These are phyloP conservation scores for Meloe dianella DNA, from an alignment of 2,888 invertebrate species.

Conservation along the genomic window DNA sequence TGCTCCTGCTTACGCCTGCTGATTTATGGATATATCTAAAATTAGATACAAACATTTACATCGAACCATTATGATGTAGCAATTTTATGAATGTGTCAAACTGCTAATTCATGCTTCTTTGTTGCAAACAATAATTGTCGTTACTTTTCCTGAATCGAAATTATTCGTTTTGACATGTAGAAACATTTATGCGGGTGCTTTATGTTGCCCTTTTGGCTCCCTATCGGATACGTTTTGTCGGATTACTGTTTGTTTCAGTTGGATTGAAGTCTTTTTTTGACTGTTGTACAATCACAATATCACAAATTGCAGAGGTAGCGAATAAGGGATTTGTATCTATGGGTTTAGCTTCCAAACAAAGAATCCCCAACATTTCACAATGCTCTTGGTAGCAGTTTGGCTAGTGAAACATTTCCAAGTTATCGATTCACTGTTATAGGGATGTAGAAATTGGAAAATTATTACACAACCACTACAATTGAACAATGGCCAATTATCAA, in stretches of 20 bases:
- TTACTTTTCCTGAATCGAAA: too few species aligned
- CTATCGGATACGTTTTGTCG: slow-evolving; percentile 6
- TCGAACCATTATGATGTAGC: slow-evolving; percentile 32
- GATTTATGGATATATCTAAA: slow-evolving; percentile 42
- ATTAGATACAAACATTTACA: slow-evolving; percentile 31
- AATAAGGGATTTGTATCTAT: slow-evolving; percentile 55
- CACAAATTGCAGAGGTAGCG: slow-evolving; percentile 51
- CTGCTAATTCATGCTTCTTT: slow-evolving; percentile 39
- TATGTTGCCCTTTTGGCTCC: too few species aligned
- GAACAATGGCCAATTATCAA: too few species aligned
- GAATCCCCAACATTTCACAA: slow-evolving; percentile 56
- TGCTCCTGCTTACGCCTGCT: slow-evolving; percentile 44
- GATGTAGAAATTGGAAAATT: slow-evolving; percentile 41
- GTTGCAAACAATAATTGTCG: neutral
- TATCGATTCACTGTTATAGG: slow-evolving; percentile 51
- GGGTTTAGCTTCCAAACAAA: slow-evolving; percentile 53
- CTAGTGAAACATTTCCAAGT: slow-evolving; percentile 55
- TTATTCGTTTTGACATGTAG: too few species aligned
- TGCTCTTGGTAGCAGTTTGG: slow-evolving; percentile 54
- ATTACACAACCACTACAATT: slow-evolving; percentile 26
- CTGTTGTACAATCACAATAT: slow-evolving; percentile 41
- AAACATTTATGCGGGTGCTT: neutral
- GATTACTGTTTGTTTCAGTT: slow-evolving; percentile 38
- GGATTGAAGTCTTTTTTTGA: slow-evolving; percentile 38
- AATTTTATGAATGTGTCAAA: slow-evolving; percentile 42